These are phyloP conservation scores for Palythoa caribaeorum DNA, from an alignment of 92 coral and sea anemone species.

Conservation along the genomic window DNA sequence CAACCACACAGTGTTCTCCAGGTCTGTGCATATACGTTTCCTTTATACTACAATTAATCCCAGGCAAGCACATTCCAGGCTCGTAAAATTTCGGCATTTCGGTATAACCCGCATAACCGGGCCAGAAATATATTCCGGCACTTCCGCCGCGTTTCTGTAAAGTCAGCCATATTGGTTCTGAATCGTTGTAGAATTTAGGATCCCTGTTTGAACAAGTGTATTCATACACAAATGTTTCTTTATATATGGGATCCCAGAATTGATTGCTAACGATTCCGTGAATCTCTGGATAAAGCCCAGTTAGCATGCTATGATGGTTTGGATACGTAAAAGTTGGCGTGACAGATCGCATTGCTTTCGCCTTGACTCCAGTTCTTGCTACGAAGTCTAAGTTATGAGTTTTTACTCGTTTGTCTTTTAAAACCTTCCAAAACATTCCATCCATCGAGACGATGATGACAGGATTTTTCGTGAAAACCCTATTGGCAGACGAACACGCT, in stretches of 20 bases:
- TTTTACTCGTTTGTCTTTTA: not conserved
- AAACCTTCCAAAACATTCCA: constrained; percentile 22
- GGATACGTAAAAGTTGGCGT: constrained; percentile 48
- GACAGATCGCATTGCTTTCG: constrained; percentile 39
- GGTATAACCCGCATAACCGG: constrained; percentile 42
- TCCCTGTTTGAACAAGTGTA: constrained; percentile 43
- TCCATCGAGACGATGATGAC: constrained; percentile 43
- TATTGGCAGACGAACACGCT: not conserved
- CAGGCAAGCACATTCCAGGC: constrained; percentile 10
- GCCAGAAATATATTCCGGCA: constrained; percentile 52
- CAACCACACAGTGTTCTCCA: constrained; percentile 25
- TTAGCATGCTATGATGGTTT: constrained; percentile 49
- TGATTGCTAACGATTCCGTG: constrained; percentile 54
- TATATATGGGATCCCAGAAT: constrained; percentile 52
- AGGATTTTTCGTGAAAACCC: constrained; percentile 6
- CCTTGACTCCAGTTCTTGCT: constrained; percentile 48
- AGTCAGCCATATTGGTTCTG: constrained; percentile 59
- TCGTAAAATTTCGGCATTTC: constrained; percentile 45
- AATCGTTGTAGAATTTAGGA: constrained; percentile 55
- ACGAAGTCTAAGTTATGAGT: constrained; percentile 53
- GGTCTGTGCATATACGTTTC: constrained; percentile 2
- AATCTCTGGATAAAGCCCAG: constrained; percentile 54
- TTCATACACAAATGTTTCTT: constrained; percentile 35
- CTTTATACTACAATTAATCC: not conserved
- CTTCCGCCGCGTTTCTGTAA: constrained; percentile 45